Evolutionary conservation across 2,797 vertebrate species (phyloP), one percentile per base, ranked within the genome.

Genomic region (Melanotaenia maccullochi): DNA sequence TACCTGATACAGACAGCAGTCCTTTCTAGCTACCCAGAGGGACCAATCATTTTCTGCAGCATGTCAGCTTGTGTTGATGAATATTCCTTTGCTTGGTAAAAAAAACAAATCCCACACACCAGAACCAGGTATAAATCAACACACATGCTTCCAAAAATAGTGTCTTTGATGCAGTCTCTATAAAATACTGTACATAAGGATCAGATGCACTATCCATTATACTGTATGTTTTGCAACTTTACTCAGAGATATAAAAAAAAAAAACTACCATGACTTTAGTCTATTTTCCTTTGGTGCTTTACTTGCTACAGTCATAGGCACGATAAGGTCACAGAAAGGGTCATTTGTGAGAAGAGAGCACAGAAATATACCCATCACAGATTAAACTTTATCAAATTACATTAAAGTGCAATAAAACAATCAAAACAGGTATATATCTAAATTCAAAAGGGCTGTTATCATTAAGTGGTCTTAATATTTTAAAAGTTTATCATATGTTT

Each of bases 11-110:
- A 60, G 11, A 85, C 86, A 87, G 74, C 78, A 55, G 78, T 85
- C 73, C 69, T 67, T 77, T 71, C 71, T 55, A 69, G 74, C 82
- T 81, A 81, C 90, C 90, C 92, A 86, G 81, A 84, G 92, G 92
- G 89, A 93, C 87, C 90, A 92, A 93, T 92, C 91, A 92, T 86
- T 86, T 87, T 76, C 80, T 75, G 87, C 87, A 91, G 79, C 79
- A 84, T 90, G 87, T 89, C 88, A 80, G 78, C 69, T 58, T 44
- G 73, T 85, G 75, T 71, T 68, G 62, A 85, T 77, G 78, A 89
- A 82, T 79, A 78, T 83, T 84, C 76, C 73, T 86, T 76, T 51
- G 69, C 76, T 67, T 54, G 56, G 73, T 71, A 65, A 83, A 82
- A 76, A 76, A 83, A 77, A 81, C 55, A 84, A 72, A 58, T 70